Conservation (phyloP, 2,888 invertebrate genomes). For the Flexamia atlantica region DNA sequence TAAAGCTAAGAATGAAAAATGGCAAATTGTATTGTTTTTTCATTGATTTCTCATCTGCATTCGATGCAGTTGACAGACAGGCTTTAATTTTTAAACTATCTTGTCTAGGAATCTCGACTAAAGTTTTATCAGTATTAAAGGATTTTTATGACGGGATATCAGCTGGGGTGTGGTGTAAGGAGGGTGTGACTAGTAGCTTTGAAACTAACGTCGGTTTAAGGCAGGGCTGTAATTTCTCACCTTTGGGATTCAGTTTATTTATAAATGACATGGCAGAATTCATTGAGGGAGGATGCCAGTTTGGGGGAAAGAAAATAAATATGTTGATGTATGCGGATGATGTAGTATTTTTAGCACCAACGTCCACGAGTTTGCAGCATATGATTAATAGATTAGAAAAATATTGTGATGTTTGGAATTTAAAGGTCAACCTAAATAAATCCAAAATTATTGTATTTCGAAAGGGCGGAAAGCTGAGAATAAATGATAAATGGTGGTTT, state of each 20-base stretch:
- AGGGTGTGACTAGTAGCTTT: conserved; percentile 60
- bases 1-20: conserved; percentile 55
- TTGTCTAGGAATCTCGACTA: conserved; percentile 59
- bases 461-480: no score
- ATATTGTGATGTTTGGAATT: no score
- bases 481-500: no score
- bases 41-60: conserved; percentile 65
- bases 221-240: conserved; percentile 66
- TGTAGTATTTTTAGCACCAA: no score
- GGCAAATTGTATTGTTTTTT: conserved; percentile 65
- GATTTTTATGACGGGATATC: conserved; percentile 35
- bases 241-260: conserved; percentile 61
- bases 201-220: conserved; percentile 62
- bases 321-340: no score
- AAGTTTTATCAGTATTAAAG: conserved; percentile 62
- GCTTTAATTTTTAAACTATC: conserved; percentile 63
- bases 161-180: conserved; percentile 58
- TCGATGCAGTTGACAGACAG: conserved; percentile 64
- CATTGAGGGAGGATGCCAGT: conserved; percentile 25
- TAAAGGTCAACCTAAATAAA: no score
- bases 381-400: no score
- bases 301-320: no score
- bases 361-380: no score
- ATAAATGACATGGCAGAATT: conserved; percentile 63
- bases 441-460: no score